A percentile compares a stretch with the other conserved stretches of the same genome.
phyloP scores from a whole-genome alignment of 2,888 invertebrate genomes.

The Mylabris sibirica region DNA sequence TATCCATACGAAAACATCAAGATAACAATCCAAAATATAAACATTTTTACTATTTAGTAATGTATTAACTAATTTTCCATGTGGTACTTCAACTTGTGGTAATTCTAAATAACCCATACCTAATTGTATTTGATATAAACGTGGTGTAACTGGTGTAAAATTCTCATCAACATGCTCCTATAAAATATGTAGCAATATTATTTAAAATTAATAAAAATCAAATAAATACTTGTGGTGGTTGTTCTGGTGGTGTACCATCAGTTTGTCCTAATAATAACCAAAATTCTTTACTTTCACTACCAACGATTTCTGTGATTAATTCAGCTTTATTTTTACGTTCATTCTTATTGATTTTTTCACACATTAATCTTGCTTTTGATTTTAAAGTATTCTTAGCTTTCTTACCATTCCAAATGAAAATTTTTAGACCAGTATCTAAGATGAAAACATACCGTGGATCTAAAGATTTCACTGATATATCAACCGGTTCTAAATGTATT shows the following conservation, averaged over 20 bases:
- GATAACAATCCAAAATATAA: slow-evolving; percentile 93
- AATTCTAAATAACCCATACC: slow-evolving; percentile 99
- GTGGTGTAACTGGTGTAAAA: slow-evolving; percentile 72
- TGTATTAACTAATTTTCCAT: slow-evolving; percentile 77
- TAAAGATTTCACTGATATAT: slow-evolving; percentile 73
- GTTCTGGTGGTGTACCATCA: slow-evolving; percentile 63
- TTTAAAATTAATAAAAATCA: slow-evolving; percentile 19
- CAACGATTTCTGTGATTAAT: slow-evolving; percentile 82
- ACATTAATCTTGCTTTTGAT: slow-evolving; percentile 88
- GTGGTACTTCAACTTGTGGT: slow-evolving; percentile 87
- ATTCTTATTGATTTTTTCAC: slow-evolving; percentile 98
- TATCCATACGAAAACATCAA: slow-evolving; percentile 97
- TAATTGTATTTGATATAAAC: slow-evolving; percentile 92
- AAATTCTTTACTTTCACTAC: slow-evolving; percentile 84
- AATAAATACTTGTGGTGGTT: slow-evolving; percentile 58
- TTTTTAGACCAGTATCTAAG: slow-evolving; percentile 83
- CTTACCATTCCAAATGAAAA: slow-evolving; percentile 92
- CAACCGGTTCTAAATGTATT: slow-evolving; percentile 89
- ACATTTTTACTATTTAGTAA: slow-evolving; percentile 90
- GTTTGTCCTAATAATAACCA: slow-evolving; percentile 75
- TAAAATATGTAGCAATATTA: slow-evolving; percentile 26
- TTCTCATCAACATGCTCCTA: slow-evolving; percentile 77
- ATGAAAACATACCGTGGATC: slow-evolving; percentile 94
- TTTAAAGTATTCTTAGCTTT: slow-evolving; percentile 87
- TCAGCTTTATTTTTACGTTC: slow-evolving; percentile 96